A percentile compares a stretch with the other conserved stretches of the same genome.
phyloP scores from a whole-genome alignment of 2,113 vertebrate species.

The Geococcyx californianus region DNA sequence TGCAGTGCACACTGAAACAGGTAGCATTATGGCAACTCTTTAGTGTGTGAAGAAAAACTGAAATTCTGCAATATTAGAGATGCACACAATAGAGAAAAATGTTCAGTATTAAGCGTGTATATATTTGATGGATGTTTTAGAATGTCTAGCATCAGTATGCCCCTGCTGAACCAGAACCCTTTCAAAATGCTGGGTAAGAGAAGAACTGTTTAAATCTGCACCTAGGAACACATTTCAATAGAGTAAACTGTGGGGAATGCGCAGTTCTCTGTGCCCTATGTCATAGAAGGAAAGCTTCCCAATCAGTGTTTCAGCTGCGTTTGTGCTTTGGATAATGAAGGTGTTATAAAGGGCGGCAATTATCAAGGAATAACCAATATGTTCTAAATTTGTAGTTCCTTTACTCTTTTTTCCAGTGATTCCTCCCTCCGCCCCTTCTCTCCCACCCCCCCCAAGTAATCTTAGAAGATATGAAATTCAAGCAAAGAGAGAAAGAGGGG shows the following conservation, averaged over 20 bases:
- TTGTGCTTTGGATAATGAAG: neutral
- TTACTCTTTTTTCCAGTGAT: neutral
- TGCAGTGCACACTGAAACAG: neutral
- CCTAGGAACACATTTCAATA: neutral
- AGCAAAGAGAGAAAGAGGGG: neutral
- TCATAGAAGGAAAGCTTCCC: neutral
- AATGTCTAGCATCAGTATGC: neutral
- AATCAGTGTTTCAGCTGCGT: neutral
- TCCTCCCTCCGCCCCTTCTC: neutral
- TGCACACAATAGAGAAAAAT: neutral
- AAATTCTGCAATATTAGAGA: neutral
- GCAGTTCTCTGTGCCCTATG: neutral
- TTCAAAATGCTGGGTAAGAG: neutral
- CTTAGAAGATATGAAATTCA: neutral
- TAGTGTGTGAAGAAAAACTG: neutral
- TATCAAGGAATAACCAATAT: neutral
- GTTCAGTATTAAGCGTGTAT: neutral
- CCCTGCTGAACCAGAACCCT: neutral
- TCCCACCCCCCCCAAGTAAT: neutral
- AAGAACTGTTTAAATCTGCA: neutral
- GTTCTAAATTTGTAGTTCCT: neutral
- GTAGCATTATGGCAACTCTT: neutral
- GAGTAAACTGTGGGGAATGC: neutral
- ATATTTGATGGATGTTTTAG: neutral
- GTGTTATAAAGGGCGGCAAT: neutral